Evolutionary conservation across 1,140 invertebrate species (phyloP).

Genomic region (Tetramorium simillimum): DNA sequence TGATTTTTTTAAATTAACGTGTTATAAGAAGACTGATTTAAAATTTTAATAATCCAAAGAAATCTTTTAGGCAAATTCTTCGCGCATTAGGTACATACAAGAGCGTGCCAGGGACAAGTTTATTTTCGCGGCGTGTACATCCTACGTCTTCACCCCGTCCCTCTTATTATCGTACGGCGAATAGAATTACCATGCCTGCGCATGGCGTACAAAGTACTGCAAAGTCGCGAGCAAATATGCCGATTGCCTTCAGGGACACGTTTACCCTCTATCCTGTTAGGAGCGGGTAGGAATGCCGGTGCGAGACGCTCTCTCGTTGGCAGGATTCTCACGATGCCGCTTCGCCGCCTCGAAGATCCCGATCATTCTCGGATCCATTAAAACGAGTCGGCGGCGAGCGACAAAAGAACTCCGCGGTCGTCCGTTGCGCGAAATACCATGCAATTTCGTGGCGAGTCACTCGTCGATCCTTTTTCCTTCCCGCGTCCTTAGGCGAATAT

Average conservation of each 20-base stretch:
- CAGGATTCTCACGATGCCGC: conserved; percentile 57
- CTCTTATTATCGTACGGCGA: conserved; percentile 42
- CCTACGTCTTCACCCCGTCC: background rate
- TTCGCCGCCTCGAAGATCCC: conserved; percentile 38
- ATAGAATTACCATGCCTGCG: conserved; percentile 45
- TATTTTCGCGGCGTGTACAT: background rate
- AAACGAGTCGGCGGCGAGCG: conserved; percentile 50
- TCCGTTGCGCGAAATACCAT: conserved; percentile 42
- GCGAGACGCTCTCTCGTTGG: conserved; percentile 55
- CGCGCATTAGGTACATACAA: too few relatives aligned
- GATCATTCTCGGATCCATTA: conserved; percentile 62
- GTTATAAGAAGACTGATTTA: too few relatives aligned
- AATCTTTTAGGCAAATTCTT: too few relatives aligned
- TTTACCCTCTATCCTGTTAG: conserved; percentile 74
- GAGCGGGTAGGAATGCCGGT: conserved; percentile 63
- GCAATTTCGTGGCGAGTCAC: conserved; percentile 49
- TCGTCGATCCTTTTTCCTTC: conserved; percentile 12
- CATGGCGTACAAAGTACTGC: conserved; percentile 23
- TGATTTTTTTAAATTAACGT: too few relatives aligned
- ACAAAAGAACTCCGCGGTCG: conserved; percentile 43
- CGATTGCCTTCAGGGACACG: conserved; percentile 70
- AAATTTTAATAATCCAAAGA: too few relatives aligned
- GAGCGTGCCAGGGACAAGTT: background rate
- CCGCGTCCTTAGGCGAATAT: conserved; percentile 9
- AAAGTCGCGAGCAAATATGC: conserved; percentile 69